Evolutionary conservation across 2,113 vertebrate genomes (phyloP), one percentile per base, ranked within the genome.

Genomic region (Eulemur macaco): DNA sequence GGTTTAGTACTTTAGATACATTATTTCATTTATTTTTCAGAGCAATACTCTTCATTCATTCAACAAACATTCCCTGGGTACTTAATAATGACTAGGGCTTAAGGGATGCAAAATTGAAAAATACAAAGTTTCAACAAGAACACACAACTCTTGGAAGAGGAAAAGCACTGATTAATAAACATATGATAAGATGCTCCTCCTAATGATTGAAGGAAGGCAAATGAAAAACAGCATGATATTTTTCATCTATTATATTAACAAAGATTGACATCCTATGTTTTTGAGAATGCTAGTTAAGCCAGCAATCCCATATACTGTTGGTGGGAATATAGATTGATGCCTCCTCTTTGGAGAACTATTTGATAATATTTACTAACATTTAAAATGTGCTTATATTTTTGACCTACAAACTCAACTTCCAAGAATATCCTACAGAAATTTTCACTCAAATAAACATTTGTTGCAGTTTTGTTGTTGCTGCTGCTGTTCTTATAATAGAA

Each of bases 341-440:
- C 29, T 88, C 25, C 23, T 88, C 64, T 91, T 94, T 93, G 29
- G 86, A 74, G 77, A 94, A 6, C 50, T 93, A 34, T 78, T 80
- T 91, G 58, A 6, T 93, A 91, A 50, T 87, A 91, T 31, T 56
- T 86, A 68, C 42, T 87, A 85, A 95, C 18, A 45, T 91, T 96
- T 92, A 56, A 81, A 74, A 39, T 86, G 15, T 74, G 39, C 27
- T 64, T 86, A 63, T 23, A 34, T 86, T 92, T 95, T 91, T 63
- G 18, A 84, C 29, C 39, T 58, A 83, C 39, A 78, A 76, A 90
- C 74, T 94, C 20, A 91, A 56, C 77, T 64, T 91, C 31, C 17
- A 66, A 74, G 56, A 91, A 85, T 84, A 84, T n/a, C 31, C 42
- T 86, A 54, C 29, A 90, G 68, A 93, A 83, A 84, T 84, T 92